Base-by-base conservation (phyloP, 1,140 invertebrate species). In the Leptoteleia sp. region DNA sequence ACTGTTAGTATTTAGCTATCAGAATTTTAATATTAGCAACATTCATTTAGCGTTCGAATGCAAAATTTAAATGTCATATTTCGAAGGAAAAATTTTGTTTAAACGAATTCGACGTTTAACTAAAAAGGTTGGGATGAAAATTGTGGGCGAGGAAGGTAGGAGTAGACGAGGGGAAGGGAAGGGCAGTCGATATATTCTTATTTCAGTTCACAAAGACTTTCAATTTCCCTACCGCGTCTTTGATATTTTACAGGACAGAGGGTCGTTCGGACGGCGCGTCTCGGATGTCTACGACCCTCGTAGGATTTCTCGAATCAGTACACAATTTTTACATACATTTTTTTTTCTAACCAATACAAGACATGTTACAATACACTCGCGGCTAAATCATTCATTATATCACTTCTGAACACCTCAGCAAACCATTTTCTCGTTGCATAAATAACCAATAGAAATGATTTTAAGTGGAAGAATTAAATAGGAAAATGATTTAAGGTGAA, bases 141-240 rank as follows among this genome's bases (percentile, higher is more conserved):
- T 62, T 52, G 54, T 52, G 48, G 55, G 48, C 25, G 55, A 61
- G 45, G 47, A 38, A 38, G 50, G 64, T 57, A 57, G 31, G 54
- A 8, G 29, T 29, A 29, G 50, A 40, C 38, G 31, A 19, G 43
- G 47, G n/a, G n/a, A n/a, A 47, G 50, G 22, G 40, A 35, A 19
- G 37, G 57, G 55, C 55, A 81, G 78, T 79, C 75, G 71, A 79
- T 80, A 80, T 80, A 81, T 82, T 82, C 79, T 82, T 82, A 82
- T 82, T 82, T 82, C 76, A 72, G 17, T 31, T 65, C 77, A 82
- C 81, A 82, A 82, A 82, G 81, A 80, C 81, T 82, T 82, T 81
- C 78, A 82, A 82, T 82, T 82, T 82, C 81, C 76, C 81, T 76
- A 70, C 62, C 55, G 61, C 61, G 67, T 76, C 81, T 82, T 82